Evolutionary conservation across 2,113 vertebrate species (phyloP).

Genomic region (Oryzias melastigma): DNA sequence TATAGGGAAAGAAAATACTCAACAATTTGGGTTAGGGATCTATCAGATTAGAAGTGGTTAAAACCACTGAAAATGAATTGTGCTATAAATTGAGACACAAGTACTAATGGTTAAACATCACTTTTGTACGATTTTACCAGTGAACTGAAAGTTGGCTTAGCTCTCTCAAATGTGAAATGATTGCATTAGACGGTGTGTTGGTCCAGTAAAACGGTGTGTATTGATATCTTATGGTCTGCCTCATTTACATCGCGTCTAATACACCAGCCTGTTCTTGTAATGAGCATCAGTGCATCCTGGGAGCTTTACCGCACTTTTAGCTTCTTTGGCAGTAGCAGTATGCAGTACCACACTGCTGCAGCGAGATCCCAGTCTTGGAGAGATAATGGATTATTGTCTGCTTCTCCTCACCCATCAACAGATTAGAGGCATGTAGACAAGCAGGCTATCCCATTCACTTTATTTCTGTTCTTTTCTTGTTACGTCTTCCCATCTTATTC

Average conservation of each 20-base stretch:
- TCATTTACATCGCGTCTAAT: slow-evolving; percentile 19
- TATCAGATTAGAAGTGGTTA: background rate
- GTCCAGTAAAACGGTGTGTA: background rate
- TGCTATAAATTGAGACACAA: background rate
- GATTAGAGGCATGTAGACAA: slow-evolving; percentile 68
- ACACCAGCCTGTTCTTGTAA: slow-evolving; percentile 14
- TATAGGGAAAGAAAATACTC: background rate
- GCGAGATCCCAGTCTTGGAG: slow-evolving; percentile 48
- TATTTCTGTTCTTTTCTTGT: slow-evolving; percentile 27
- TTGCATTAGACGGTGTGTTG: background rate
- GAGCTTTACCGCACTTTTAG: slow-evolving; percentile 35
- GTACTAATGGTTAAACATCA: background rate
- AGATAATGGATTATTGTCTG: slow-evolving; percentile 72
- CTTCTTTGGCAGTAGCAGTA: slow-evolving; percentile 20
- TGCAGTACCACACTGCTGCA: slow-evolving; percentile 43
- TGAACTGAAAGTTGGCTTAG: background rate
- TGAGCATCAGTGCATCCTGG: slow-evolving; percentile 28
- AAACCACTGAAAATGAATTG: background rate
- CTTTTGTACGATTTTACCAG: background rate
- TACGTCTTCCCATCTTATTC: slow-evolving; percentile 12
- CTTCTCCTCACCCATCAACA: slow-evolving; percentile 71
- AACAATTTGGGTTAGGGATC: background rate
- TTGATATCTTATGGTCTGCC: slow-evolving; percentile 15
- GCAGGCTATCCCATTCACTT: slow-evolving; percentile 46
- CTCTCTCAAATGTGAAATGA: background rate